Percentiles rank a stretch among this genome's conserved stretches.
Conservation (phyloP, 2,888 invertebrate genomes). For the Anoncus sp. region DNA sequence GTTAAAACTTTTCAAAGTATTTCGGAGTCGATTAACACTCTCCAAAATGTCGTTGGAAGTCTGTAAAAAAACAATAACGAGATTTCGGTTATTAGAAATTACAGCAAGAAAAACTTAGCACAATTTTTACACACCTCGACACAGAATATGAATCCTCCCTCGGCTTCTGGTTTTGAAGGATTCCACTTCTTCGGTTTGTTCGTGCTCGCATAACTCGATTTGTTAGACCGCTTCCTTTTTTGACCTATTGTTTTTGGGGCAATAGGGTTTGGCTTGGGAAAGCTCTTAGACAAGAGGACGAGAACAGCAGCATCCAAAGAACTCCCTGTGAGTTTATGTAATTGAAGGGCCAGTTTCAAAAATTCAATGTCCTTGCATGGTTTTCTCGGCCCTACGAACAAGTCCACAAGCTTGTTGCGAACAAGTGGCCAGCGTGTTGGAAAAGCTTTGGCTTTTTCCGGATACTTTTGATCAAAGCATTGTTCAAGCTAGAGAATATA, state of each 20-base stretch:
- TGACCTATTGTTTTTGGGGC: neutral
- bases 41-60: slow-evolving; percentile 8
- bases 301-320: slow-evolving; percentile 4
- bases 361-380: neutral
- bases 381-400: neutral
- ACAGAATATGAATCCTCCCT: slow-evolving; percentile 11
- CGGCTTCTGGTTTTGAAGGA: slow-evolving; percentile 5
- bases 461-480: slow-evolving; percentile 14
- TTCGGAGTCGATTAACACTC: neutral
- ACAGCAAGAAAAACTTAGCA: neutral
- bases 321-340: neutral
- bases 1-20: slow-evolving; percentile 6
- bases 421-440: neutral
- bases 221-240: neutral
- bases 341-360: neutral
- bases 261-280: slow-evolving; percentile 1
- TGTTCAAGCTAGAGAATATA: slow-evolving; percentile 4
- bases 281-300: slow-evolving; percentile 1
- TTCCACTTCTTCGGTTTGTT: slow-evolving; percentile 4
- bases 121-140: slow-evolving; percentile 20
- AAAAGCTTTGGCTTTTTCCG: slow-evolving; percentile 3
- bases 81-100: slow-evolving; percentile 2
- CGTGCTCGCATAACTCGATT: neutral
- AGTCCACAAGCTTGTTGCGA: neutral
- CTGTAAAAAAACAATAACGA: neutral